Evolutionary conservation across 2,888 invertebrate genomes (phyloP).

Genomic region (Sylvicola cinctus): DNA sequence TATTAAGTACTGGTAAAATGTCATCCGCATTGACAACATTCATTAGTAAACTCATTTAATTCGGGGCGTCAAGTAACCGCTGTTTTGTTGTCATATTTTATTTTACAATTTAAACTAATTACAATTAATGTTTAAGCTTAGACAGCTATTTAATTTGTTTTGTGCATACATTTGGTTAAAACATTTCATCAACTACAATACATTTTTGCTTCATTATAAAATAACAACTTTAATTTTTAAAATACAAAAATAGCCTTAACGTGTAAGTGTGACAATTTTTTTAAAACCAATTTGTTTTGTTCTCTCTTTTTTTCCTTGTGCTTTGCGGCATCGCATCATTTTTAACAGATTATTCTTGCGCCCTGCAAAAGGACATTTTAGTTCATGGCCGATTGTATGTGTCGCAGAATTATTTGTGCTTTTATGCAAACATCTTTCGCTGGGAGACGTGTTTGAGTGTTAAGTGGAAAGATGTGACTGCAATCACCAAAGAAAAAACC

Average conservation of each 20-base stretch:
- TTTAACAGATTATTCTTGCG: constrained; percentile 84
- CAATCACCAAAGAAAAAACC: constrained; percentile 89
- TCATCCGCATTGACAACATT: no score
- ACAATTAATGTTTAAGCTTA: no score
- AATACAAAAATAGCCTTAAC: background rate
- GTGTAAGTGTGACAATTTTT: background rate
- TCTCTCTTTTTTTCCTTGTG: constrained; percentile 1
- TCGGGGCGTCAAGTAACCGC: no score
- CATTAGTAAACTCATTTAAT: no score
- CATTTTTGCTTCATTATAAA: background rate
- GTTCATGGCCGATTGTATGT: constrained; percentile 91
- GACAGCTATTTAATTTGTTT: no score
- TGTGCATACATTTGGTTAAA: no score
- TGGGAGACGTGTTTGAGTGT: constrained; percentile 83
- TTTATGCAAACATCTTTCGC: constrained; percentile 93
- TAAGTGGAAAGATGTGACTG: constrained; percentile 75
- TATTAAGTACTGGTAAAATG: no score
- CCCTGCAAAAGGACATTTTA: constrained; percentile 86
- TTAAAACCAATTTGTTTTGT: constrained; percentile 8
- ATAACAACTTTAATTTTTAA: background rate
- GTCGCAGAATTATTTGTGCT: constrained; percentile 87
- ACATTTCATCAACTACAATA: background rate
- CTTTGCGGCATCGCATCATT: constrained; percentile 1
- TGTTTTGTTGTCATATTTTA: no score
- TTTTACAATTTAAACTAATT: no score